Evolutionary conservation across 2,797 vertebrate genomes (phyloP), one percentile per base, ranked within the genome.

Genomic region (Brachyalestes nurse): DNA sequence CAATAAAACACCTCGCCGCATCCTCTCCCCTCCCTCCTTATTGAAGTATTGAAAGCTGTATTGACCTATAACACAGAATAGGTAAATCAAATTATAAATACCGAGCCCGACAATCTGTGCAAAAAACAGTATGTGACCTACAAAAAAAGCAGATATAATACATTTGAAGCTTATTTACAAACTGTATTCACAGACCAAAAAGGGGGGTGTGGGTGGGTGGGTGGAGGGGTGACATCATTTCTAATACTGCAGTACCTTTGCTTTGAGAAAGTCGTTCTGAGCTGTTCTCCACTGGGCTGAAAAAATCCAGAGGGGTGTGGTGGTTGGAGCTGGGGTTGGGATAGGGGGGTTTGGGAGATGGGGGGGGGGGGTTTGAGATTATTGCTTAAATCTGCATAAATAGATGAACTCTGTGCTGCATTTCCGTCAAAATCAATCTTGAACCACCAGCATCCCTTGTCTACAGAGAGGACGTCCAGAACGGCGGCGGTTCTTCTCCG

Each of bases 211-310:
- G 28, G 28, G 28, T 28, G 87, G 87, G 81, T 87, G 7, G 53
- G 16, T 89, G 19, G 51, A 5, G 40, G 90, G 92, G 90, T 94
- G 40, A 69, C 72, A 73, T 73, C 72, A 73, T 4, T 61, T 53
- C 86, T 95, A 95, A 96, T 95, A 96, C 96, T 95, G 96, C 95
- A 96, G 95, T 95, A 95, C 95, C 95, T 93, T 90, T 93, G 95
- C 92, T 93, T 94, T 81, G 90, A 91, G 92, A 94, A 28, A 85
- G 86, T 88, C 87, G 49, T 28, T 65, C n/a, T 58, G 57, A 89
- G 12, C 8, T 13, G 87, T 87, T 87, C 89, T 88, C 28, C 34
- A 19, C 86, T 75, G 89, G 42, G 42, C 42, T 42, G 42, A 42
- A 92, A 91, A 87, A 87, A 79, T 86, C 84, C 85, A 9, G 42